Base-by-base conservation (phyloP, 1,140 invertebrate species). In the Chironomus striatipennis region DNA sequence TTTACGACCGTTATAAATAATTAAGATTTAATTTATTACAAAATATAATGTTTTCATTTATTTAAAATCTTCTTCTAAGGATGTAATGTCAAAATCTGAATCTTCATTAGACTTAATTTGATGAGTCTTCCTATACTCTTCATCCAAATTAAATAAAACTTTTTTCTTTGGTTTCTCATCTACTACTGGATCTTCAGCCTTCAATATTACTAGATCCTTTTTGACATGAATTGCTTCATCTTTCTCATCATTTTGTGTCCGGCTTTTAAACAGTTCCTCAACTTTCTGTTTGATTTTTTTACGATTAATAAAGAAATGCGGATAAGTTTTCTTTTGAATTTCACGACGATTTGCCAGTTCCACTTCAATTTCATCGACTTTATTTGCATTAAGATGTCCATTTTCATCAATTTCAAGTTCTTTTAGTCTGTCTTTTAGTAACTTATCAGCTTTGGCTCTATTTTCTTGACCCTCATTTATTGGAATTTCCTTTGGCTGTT, bases 81-180 rank as follows among this genome's bases (percentile, higher is more conserved):
- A 20, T 8, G 17, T 70, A 10, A 70, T 9, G 18, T 70, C 18
- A 20, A 70, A 70, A 70, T 70, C 65, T 7, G 65, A 70, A 70
- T 70, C 65, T 6, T 70, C 65, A 10, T 70, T 17, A 8, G n/a
- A 18, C 18, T 20, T 15, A 18, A 20, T 10, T 7, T 17, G 65
- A 7, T 20, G 1, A 70, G 20, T 12, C 9, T 20, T 1, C 9
- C 20, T 17, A 20, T 20, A 18, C 1, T 21, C 18, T 20, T 70
- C n/a, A 20, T 70, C n/a, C 20, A 70, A 70, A 70, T 70, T 18
- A 20, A 70, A 70, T 6, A 70, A 17, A 70, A 70, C 65, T 70
- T 70, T 70, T 6, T 70, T 70, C 18, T 70, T 70, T 3, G 17
- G 17, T 10, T 70, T 21, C 5, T 70, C 65, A 67, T 67, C n/a